Percentiles rank a stretch among this genome's conserved stretches.
phyloP scores from a whole-genome alignment of 1,140 invertebrate species.

The Oedothorax gibbosus region DNA sequence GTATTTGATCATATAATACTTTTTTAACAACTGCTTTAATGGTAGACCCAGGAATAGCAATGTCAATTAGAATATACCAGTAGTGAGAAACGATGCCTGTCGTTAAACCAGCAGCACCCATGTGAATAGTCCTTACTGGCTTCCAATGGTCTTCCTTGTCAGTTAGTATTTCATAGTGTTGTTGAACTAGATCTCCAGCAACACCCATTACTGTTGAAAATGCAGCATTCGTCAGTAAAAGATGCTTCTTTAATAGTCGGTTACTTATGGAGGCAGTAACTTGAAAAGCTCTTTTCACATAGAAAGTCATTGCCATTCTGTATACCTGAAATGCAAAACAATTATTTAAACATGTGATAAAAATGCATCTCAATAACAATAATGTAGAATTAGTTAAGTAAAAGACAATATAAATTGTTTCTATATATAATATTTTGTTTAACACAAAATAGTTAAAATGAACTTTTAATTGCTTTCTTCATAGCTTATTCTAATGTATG shows the following conservation, averaged over 20 bases:
- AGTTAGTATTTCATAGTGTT: constrained; percentile 82
- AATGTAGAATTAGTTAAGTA: too few relatives aligned
- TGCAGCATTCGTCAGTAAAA: constrained; percentile 86
- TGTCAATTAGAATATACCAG: constrained; percentile 79
- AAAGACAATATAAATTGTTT: too few relatives aligned
- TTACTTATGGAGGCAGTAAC: background rate
- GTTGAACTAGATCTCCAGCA: constrained; percentile 84
- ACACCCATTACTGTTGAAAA: constrained; percentile 83
- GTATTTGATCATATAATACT: constrained; percentile 86
- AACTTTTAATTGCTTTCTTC: too few relatives aligned
- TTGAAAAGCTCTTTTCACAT: constrained; percentile 5
- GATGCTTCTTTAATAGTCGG: constrained; percentile 68
- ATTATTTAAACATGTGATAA: too few relatives aligned
- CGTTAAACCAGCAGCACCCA: constrained; percentile 83
- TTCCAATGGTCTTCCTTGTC: constrained; percentile 74
- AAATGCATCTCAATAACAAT: too few relatives aligned
- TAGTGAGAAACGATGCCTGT: constrained; percentile 73
- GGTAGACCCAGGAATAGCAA: constrained; percentile 77
- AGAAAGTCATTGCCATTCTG: constrained; percentile 29
- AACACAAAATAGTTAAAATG: too few relatives aligned
- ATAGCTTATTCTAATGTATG: too few relatives aligned
- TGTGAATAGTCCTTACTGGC: constrained; percentile 78
- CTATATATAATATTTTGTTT: too few relatives aligned
- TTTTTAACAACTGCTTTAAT: constrained; percentile 82
- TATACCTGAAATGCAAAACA: too few relatives aligned